Conservation (phyloP, 2,888 invertebrate genomes). For the Timema cristinae region DNA sequence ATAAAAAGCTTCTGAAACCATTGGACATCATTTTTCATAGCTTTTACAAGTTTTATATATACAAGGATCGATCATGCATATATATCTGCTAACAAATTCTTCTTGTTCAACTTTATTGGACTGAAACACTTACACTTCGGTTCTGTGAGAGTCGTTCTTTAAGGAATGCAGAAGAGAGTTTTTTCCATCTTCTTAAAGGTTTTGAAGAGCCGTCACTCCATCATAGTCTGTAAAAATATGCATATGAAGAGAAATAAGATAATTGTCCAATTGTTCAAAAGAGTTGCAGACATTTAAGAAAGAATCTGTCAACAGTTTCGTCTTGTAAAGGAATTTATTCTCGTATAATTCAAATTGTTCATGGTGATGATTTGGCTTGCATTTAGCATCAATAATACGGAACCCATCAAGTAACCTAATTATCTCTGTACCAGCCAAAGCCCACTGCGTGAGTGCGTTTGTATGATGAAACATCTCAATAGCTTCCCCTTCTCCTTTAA, state of each 20-base stretch:
- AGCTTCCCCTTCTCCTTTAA: conserved; percentile 7
- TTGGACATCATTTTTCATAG: background rate
- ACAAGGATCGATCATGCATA: background rate
- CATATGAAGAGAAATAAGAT: conserved; percentile 10
- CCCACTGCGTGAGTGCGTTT: background rate
- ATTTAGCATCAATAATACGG: background rate
- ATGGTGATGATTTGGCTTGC: background rate
- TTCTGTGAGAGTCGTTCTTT: background rate
- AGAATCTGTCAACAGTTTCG: background rate
- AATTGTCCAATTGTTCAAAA: conserved; percentile 3
- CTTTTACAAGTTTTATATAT: background rate
- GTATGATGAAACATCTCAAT: background rate
- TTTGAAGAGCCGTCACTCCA: background rate
- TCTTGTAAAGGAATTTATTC: background rate
- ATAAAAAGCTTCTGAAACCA: background rate
- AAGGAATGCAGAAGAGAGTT: background rate
- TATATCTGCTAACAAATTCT: background rate
- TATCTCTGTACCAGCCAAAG: conserved; percentile 5
- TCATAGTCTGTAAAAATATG: background rate
- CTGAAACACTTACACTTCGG: conserved; percentile 8
- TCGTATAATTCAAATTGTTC: background rate
- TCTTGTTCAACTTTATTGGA: conserved; percentile 4
- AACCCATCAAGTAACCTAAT: background rate
- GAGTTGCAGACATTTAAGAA: background rate
- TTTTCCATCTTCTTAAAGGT: background rate